Base-by-base conservation (phyloP, 2,888 invertebrate species). In the Torymus auratus region DNA sequence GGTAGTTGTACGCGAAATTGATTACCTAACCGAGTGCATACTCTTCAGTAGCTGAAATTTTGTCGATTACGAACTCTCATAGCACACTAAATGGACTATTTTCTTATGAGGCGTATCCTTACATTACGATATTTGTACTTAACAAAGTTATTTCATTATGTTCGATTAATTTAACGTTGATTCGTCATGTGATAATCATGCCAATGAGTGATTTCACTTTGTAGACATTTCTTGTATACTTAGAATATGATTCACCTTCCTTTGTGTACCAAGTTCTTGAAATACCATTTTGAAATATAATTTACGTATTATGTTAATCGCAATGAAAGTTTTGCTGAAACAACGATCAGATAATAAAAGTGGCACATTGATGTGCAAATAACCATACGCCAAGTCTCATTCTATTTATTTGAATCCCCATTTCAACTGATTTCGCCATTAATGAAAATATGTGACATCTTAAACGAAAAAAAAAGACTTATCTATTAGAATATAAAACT, bases 401-500 rank as follows among this genome's bases (percentile, higher is more conserved):
- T 58, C 73, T 28, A 74, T 14, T 74, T 74, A 56, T 64, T 56
- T 56, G 5, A n/a, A 61, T 28, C 28, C 23, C 14, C n/a, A 15
- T 23, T 64, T 62, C 62, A 62, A 62, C 62, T 62, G 28, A 28
- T 28, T 28, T 28, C 28, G 28, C 28, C 28, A 28, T 28, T 28
- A 28, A 28, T 28, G 28, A 28, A 28, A 28, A 28, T 28, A 28
- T 28, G 28, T 28, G 28, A 28, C 76, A 76, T 67, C n/a, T 13
- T 28, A 17, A 80, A 65, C 64, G 14, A 75, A 76, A 76, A 64
- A 55, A 82, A 70, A 78, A 52, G n/a, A 68, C 64, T 64, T 73
- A 78, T 74, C 68, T 71, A 70, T 70, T 76, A 78, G 50, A 82
- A 65, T n/a, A 41, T n/a, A 64, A 84, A 83, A 68, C 84, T 84